Conservation (phyloP, 2,797 vertebrate genomes). For the Phaenicophaeus curvirostris region DNA sequence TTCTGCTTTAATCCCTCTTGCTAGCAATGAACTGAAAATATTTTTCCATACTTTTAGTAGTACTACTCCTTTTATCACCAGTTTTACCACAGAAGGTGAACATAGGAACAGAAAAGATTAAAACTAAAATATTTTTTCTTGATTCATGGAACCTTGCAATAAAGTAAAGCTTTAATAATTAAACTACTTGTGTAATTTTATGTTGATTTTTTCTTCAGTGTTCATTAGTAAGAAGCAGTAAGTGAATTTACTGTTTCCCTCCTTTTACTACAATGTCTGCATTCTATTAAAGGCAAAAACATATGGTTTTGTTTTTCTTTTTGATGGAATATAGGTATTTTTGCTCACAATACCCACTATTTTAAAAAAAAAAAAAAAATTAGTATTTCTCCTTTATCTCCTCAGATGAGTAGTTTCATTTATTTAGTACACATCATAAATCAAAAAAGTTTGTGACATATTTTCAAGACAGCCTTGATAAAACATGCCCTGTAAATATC, state of each 20-base stretch:
- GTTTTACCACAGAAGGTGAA: background rate
- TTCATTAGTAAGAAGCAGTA: background rate
- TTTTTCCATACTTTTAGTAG: background rate
- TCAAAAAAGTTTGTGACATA: background rate
- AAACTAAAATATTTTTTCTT: background rate
- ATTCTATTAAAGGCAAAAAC: background rate
- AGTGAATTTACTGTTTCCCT: background rate
- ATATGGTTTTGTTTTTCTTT: background rate
- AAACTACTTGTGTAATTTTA: background rate
- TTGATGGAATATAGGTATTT: background rate
- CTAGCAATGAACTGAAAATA: background rate
- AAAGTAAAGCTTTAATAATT: background rate
- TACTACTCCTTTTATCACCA: background rate
- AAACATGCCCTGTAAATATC: constrained; percentile 10
- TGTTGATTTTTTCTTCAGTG: background rate
- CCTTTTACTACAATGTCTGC: background rate
- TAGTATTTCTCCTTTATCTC: background rate
- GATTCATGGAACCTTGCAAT: background rate
- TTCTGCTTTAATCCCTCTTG: background rate
- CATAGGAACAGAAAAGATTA: background rate
- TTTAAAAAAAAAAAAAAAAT: background rate
- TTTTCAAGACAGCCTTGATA: constrained; percentile 1
- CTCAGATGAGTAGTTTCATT: background rate
- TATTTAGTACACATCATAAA: background rate
- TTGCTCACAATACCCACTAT: background rate